Base-by-base conservation (phyloP, 1,140 invertebrate genomes). In the Aphelenchoides fujianensis region DNA sequence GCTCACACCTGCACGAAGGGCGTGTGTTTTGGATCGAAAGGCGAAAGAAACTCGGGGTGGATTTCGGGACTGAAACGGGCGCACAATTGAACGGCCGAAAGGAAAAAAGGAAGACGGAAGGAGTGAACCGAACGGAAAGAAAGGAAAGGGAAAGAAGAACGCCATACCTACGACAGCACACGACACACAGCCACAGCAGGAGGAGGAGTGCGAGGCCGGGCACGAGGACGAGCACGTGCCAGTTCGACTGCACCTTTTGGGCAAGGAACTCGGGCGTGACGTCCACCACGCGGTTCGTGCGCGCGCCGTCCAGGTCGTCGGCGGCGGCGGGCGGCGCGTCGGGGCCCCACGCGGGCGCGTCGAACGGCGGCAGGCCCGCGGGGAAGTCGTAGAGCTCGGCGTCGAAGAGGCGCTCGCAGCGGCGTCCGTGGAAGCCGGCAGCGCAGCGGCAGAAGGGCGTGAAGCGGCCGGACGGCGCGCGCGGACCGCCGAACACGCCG, bases 321-420 rank as follows among this genome's bases (percentile, higher is more conserved):
- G 5, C 27, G 23, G 28, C 55, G 55, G 28, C 28, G 55, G 34
- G 55, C 5, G 55, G 7, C 23, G 55, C 5, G 5, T 5, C 34
- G 55, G 55, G 55, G 34, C 7, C 5, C 5, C 28, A 59, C 28
- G 19, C 5, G 23, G 19, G 19, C 23, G 7, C 5, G n/a, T n/a
- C n/a, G n/a, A n/a, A n/a, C 5, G 55, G 5, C 55, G 5, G 19
- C 5, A 59, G 27, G 5, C 5, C 28, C 28, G 5, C 5, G 7
- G 28, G 55, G n/a, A 72, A 72, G 23, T 72, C 70, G 68, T 72
- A 72, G 3, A 74, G 23, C n/a, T 72, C 70, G 27, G 73, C 7
- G 37, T 72, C 52, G 30, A 72, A 74, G 16, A 72, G 70, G 37
- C 36, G 64, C 68, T 72, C 70, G 41, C 70, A 74, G 9, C 70